These are phyloP conservation scores for Lophius piscatorius DNA, from an alignment of 2,113 vertebrate genomes.

Conservation along the genomic window DNA sequence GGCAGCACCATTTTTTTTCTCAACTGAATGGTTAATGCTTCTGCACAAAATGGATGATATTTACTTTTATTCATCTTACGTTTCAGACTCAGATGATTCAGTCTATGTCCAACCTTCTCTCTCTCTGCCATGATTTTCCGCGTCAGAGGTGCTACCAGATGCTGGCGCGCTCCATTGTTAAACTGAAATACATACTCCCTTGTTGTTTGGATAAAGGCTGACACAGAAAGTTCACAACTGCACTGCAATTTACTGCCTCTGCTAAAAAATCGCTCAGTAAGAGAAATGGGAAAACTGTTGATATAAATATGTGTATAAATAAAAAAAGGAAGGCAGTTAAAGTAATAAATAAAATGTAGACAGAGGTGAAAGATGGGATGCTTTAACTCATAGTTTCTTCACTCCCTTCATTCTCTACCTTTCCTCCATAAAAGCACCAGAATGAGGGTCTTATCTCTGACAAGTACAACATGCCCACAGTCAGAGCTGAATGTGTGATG, in stretches of 20 bases:
- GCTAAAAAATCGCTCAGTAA: slow-evolving; percentile 8
- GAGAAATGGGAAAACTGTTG: slow-evolving; percentile 19
- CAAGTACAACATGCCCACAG: slow-evolving; percentile 65
- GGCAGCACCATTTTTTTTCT: no score
- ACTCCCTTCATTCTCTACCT: slow-evolving; percentile 39
- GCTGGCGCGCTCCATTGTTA: slow-evolving; percentile 32
- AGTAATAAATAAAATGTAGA: slow-evolving; percentile 21
- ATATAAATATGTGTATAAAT: background rate
- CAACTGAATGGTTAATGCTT: no score
- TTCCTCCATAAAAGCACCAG: slow-evolving; percentile 24
- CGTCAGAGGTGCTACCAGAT: slow-evolving; percentile 38
- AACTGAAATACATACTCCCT: slow-evolving; percentile 24
- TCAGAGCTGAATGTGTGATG: slow-evolving; percentile 59
- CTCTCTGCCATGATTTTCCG: slow-evolving; percentile 31
- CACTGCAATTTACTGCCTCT: slow-evolving; percentile 14
- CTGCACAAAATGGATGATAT: no score
- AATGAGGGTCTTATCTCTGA: slow-evolving; percentile 70
- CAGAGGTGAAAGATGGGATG: slow-evolving; percentile 32
- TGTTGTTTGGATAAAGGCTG: slow-evolving; percentile 5
- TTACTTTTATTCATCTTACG: no score
- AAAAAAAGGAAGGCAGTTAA: slow-evolving; percentile 30
- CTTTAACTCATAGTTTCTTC: slow-evolving; percentile 44
- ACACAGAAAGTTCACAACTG: slow-evolving; percentile 18
- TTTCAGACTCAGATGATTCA: slow-evolving; percentile 11
- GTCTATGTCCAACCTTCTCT: slow-evolving; percentile 27